A percentile compares a stretch with the other conserved stretches of the same genome.
phyloP scores from a whole-genome alignment of 1,140 invertebrate species.

The Conus betulinus region DNA sequence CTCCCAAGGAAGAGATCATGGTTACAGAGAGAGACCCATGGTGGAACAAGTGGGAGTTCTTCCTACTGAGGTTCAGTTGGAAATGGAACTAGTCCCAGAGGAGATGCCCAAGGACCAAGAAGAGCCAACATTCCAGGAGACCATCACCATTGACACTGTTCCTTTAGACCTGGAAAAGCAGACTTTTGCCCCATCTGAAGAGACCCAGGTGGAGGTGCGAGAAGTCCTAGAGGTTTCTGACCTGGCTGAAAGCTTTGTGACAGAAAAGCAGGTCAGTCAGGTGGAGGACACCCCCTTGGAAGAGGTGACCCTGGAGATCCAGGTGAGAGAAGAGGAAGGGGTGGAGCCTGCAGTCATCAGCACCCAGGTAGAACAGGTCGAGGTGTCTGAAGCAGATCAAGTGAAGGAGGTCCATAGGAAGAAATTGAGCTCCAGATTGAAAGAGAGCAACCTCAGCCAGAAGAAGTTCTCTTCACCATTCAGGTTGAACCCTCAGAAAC shows the following conservation, averaged over 20 bases:
- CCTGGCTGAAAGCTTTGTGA: slow-evolving; percentile 13
- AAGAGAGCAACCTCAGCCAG: slow-evolving; percentile 55
- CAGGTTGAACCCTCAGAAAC: slow-evolving; percentile 49
- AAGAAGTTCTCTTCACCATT: slow-evolving; percentile 62
- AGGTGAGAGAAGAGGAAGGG: slow-evolving; percentile 51
- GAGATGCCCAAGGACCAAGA: slow-evolving; percentile 40
- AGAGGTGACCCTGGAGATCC: slow-evolving; percentile 56
- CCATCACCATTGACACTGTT: slow-evolving; percentile 33
- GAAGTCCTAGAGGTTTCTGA: slow-evolving; percentile 29
- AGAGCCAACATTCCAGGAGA: slow-evolving; percentile 22
- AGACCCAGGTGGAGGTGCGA: slow-evolving; percentile 45
- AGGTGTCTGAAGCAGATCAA: slow-evolving; percentile 50
- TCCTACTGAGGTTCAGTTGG: slow-evolving; percentile 42
- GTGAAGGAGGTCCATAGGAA: slow-evolving; percentile 60
- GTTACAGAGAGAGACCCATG: slow-evolving; percentile 39
- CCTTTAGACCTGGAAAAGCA: slow-evolving; percentile 50
- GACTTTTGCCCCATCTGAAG: slow-evolving; percentile 49
- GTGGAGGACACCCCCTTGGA: slow-evolving; percentile 40
- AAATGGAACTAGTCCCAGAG: slow-evolving; percentile 36
- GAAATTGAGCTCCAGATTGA: slow-evolving; percentile 61
- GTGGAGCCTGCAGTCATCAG: slow-evolving; percentile 50
- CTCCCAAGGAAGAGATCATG: slow-evolving; percentile 39
- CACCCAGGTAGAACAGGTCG: slow-evolving; percentile 46
- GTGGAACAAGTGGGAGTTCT: slow-evolving; percentile 39
- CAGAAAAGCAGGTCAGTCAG: slow-evolving; percentile 35